phyloP scores from a whole-genome alignment of 2,888 invertebrate species.

The Leptinotarsa haldemani region DNA sequence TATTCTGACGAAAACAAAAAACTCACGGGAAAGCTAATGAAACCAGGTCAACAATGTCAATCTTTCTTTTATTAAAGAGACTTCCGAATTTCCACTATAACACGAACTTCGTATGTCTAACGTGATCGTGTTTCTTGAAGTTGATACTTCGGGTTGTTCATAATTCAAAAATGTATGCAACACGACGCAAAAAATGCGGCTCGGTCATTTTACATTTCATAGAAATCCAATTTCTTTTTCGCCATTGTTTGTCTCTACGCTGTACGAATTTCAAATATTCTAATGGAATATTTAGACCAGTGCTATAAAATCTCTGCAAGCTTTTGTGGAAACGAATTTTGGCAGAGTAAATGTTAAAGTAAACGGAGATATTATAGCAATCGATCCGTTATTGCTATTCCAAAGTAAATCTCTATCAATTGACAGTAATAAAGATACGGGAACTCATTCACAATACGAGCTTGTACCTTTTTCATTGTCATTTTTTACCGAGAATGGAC shows the following conservation, averaged over 20 bases:
- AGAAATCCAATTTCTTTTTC: background rate
- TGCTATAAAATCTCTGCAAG: too few species aligned
- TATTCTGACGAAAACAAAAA: background rate
- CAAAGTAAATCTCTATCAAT: too few species aligned
- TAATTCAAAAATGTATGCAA: slow-evolving; percentile 1
- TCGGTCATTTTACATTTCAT: background rate
- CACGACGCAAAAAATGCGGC: background rate
- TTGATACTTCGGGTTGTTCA: background rate
- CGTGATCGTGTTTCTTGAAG: background rate
- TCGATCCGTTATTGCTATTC: too few species aligned
- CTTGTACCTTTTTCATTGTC: too few species aligned
- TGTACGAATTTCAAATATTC: background rate
- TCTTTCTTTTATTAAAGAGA: background rate
- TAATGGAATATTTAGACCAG: too few species aligned
- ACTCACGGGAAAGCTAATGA: background rate
- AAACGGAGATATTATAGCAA: too few species aligned
- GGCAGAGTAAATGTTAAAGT: too few species aligned
- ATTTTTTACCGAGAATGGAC: too few species aligned
- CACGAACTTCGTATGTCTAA: background rate
- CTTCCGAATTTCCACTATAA: background rate
- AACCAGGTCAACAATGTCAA: background rate
- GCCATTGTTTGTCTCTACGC: background rate
- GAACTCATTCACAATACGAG: too few species aligned
- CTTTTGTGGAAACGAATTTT: too few species aligned
- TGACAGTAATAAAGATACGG: too few species aligned